Percentiles rank a stretch among this genome's conserved stretches.
phyloP scores from a whole-genome alignment of 1,140 invertebrate genomes.

The Brachionus asplanchnoidis region DNA sequence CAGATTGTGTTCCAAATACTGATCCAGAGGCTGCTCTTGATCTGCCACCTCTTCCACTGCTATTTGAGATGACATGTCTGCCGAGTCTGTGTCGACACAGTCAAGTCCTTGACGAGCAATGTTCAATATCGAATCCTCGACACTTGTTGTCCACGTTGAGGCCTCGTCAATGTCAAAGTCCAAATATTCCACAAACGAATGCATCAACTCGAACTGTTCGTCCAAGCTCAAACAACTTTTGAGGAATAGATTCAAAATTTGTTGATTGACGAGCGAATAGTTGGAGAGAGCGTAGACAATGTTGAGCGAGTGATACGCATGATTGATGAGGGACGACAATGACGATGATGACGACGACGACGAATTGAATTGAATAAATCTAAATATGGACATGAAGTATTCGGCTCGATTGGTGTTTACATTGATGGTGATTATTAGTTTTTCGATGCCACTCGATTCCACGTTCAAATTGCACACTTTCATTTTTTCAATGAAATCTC shows the following conservation, averaged over 20 bases:
- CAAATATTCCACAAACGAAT: constrained; percentile 35
- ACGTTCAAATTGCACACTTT: constrained; percentile 55
- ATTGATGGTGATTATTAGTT: constrained; percentile 76
- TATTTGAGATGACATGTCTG: neutral
- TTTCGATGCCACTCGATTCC: constrained; percentile 69
- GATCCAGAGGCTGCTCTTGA: too few species aligned
- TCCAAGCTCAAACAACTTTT: constrained; percentile 16
- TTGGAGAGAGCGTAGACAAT: neutral
- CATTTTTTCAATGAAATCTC: constrained; percentile 63
- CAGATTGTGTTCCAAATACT: too few species aligned
- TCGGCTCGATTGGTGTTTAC: constrained; percentile 69
- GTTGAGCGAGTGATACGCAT: neutral
- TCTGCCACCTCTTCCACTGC: too few species aligned
- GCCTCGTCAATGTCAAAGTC: neutral
- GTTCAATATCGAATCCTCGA: neutral
- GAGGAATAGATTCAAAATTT: constrained; percentile 32
- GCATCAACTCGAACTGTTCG: constrained; percentile 34
- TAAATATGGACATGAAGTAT: constrained; percentile 72
- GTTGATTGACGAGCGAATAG: constrained; percentile 17
- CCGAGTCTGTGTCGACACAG: neutral
- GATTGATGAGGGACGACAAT: neutral
- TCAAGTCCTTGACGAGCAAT: neutral
- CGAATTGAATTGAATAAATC: constrained; percentile 58
- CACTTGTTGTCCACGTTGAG: too few species aligned
- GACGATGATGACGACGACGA: neutral